Evolutionary conservation across 1,140 invertebrate genomes (phyloP), one percentile per base, ranked within the genome.

Genomic region (Caenorhabditis latens): DNA sequence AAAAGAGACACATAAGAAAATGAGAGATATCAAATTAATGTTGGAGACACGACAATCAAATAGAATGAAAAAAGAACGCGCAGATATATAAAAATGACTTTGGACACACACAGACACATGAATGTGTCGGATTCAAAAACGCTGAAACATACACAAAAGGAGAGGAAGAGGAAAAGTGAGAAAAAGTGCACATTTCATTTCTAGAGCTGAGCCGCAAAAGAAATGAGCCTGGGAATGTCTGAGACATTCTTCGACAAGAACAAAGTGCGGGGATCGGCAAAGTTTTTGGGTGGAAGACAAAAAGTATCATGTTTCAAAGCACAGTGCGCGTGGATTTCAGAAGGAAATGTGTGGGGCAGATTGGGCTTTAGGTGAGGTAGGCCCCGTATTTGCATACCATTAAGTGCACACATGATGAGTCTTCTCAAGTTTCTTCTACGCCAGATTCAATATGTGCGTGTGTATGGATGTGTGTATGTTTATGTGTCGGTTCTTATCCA

Each of bases 331-430:
- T 79, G 71, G 71, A 79, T 79, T 79, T 79, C 71, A 79, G 71
- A 50, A 79, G 71, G 21, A 50, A 79, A 79, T 79, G 71, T 79
- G 71, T 79, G 46, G 71, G 71, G 71, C 43, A 50, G 71, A 79
- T 79, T 79, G 71, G 71, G 71, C 71, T 53, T 79, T 79, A 79
- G 71, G 71, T 79, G 71, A 79, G 71, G 71, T 79, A 53, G 46
- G 7, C 24, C 61, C 40, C 46, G 43, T 79, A 79, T 79, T 79
- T 79, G 71, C 71, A 79, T 79, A 79, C 71, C 71, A 79, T 79
- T 79, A 79, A 79, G 71, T 79, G 71, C 71, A 79, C 71, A 79
- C 71, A 79, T 79, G 71, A 79, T 79, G 71, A 79, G 71, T 79
- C 71, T 79, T 79, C 71, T 79, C 71, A 79, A 79, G 71, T 79